phyloP scores from a whole-genome alignment of 2,888 invertebrate species.

The Agonum fuliginosum region DNA sequence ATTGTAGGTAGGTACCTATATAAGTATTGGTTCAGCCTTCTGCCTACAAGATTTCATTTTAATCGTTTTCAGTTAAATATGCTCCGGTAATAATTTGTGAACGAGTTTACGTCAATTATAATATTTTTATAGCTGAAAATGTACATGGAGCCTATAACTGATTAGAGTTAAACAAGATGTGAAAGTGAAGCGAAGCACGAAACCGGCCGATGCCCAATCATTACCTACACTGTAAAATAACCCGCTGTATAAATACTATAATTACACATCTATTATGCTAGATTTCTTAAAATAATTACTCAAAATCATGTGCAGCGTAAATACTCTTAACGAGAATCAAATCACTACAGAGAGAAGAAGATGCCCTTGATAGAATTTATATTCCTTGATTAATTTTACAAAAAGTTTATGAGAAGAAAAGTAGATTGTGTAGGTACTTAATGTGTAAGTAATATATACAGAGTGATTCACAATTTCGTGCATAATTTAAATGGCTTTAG shows the following conservation, averaged over 20 bases:
- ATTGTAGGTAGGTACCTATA: background rate
- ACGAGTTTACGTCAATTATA: constrained; percentile 26
- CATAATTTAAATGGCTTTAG: too few relatives aligned
- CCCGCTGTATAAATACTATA: constrained; percentile 23
- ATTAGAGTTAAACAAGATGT: constrained; percentile 22
- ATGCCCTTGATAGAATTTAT: too few relatives aligned
- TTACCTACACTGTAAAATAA: constrained; percentile 18
- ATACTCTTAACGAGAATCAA: constrained; percentile 3
- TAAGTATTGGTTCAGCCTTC: background rate
- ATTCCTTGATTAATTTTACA: too few relatives aligned
- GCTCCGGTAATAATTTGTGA: background rate
- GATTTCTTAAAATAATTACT: constrained; percentile 27
- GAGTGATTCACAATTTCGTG: too few relatives aligned
- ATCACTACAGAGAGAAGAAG: background rate
- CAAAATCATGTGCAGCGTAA: background rate
- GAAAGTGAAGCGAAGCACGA: constrained; percentile 18
- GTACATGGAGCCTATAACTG: background rate
- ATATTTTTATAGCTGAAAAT: constrained; percentile 16
- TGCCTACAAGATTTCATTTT: background rate
- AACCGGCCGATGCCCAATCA: background rate
- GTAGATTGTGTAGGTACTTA: too few relatives aligned
- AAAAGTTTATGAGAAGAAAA: too few relatives aligned
- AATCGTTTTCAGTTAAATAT: background rate
- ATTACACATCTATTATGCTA: constrained; percentile 17
- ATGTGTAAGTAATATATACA: too few relatives aligned